Conservation (phyloP, 2,888 invertebrate species). For the Lepetodrilus schrolli region DNA sequence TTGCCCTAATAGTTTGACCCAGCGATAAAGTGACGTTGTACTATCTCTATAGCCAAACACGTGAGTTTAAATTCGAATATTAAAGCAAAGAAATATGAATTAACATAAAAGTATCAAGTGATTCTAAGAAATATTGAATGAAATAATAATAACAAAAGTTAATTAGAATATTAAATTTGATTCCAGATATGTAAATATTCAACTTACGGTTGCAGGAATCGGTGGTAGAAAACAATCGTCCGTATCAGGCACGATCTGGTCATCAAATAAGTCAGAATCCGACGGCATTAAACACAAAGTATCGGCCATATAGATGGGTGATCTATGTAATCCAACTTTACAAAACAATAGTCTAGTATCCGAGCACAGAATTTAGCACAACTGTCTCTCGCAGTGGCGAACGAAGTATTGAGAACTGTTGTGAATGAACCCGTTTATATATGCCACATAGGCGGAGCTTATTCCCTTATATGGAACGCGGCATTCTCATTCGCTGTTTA, state of each 20-base stretch:
- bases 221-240: constrained; percentile 66
- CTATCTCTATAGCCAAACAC: constrained; percentile 4
- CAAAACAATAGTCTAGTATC: background rate
- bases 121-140: background rate
- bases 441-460: constrained; percentile 7
- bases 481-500: background rate
- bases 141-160: background rate
- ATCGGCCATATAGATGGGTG: constrained; percentile 58
- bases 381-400: background rate
- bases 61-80: constrained; percentile 15
- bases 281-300: constrained; percentile 51
- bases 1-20: background rate
- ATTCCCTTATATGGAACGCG: background rate
- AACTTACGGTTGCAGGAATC: constrained; percentile 36
- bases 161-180: background rate
- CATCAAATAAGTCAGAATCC: constrained; percentile 59
- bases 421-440: constrained; percentile 1
- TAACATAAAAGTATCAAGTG: background rate
- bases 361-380: background rate
- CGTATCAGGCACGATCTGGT: constrained; percentile 72
- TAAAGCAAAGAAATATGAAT: background rate
- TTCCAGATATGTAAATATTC: constrained; percentile 3
- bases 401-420: constrained; percentile 5
- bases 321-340: background rate
- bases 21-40: background rate